Base-by-base conservation (phyloP, 2,888 invertebrate genomes). In the Ommatoiulus sabulosus region DNA sequence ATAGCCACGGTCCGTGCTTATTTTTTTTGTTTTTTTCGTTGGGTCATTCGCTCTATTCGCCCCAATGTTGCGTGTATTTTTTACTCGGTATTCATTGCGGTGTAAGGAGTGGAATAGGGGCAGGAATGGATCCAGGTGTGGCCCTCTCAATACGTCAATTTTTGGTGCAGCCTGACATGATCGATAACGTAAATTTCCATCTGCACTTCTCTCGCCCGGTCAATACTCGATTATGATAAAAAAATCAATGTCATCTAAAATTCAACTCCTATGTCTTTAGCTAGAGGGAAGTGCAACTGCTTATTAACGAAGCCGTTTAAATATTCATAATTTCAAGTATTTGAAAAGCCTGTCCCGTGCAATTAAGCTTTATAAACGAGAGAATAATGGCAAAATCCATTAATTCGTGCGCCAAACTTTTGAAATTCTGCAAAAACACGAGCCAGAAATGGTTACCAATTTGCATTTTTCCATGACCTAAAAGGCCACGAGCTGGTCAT, bases 311-410 rank as follows among this genome's bases (percentile, higher is more conserved):
- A 12, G 12, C 80, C 12, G 80, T 80, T 80, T 80, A 80, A 80
- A 80, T 80, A 80, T 80, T 80, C 80, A 80, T 80, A 80, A 80
- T 80, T 80, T 80, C 35, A 80, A 80, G 80, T 80, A 80, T 80
- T 80, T 80, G 80, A 35, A 80, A 80, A 80, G 80, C 35, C 10
- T 80, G 80, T 35, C 80, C 80, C 35, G 5, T 80, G 24, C 80
- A 80, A 80, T 80, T 80, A 80, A 80, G 80, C 80, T 80, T 35
- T 35, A 35, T 24, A 80, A 80, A 80, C 80, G 80, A 80, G 80
- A 80, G 80, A 80, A 80, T 80, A 80, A 80, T 80, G 80, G 24
- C 7, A 52, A 80, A 80, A 80, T 80, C 80, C 80, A 80, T 80
- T 20, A 80, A 24, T 80, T 80, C 35, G 80, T 80, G 80, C 3